Evolutionary conservation across 2,113 vertebrate genomes (phyloP).

Genomic region (Hassar affinis): DNA sequence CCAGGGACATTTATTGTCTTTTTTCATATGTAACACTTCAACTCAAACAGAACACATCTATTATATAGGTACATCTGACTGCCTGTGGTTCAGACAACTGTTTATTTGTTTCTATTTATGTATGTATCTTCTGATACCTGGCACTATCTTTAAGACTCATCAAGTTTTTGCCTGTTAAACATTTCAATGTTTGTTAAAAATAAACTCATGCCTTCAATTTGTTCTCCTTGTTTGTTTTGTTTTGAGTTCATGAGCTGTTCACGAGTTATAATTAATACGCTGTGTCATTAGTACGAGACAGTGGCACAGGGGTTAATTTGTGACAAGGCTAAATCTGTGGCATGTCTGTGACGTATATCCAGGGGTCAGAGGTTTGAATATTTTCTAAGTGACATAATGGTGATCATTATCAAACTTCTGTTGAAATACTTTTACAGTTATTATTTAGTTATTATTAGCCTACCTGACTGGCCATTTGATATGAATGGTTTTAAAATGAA

Average conservation of each 20-base stretch:
- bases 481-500: neutral
- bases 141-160: constrained; percentile 46
- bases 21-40: constrained; percentile 40
- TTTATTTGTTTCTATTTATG: constrained; percentile 48
- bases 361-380: neutral
- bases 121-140: constrained; percentile 59
- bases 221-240: constrained; percentile 59
- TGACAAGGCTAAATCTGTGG: neutral
- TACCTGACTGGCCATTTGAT: neutral
- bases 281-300: no score
- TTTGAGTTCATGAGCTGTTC: no score
- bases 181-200: constrained; percentile 68
- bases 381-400: neutral
- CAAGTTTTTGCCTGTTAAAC: constrained; percentile 45
- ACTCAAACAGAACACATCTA: constrained; percentile 31
- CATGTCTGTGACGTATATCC: neutral
- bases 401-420: neutral
- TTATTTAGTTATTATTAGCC: neutral
- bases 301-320: neutral
- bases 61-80: constrained; percentile 26
- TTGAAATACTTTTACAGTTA: neutral
- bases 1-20: constrained; percentile 17
- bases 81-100: constrained; percentile 43
- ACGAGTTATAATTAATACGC: neutral
- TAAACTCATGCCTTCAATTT: constrained; percentile 57